phyloP scores from a whole-genome alignment of 2,113 vertebrate species.

The Platichthys stellatus region DNA sequence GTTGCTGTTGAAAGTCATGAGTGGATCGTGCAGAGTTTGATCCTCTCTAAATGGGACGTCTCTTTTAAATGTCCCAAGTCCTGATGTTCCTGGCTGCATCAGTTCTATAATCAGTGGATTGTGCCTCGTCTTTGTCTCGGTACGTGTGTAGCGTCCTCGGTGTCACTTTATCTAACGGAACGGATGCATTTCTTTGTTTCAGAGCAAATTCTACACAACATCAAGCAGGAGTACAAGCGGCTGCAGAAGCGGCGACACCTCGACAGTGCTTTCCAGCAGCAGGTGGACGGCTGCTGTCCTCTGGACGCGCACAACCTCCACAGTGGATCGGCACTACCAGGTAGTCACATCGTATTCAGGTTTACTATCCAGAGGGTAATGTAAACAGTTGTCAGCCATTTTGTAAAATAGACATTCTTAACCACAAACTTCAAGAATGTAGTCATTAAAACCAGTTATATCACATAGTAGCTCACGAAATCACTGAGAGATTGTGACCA shows the following conservation, averaged over 20 bases:
- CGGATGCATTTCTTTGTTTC: slow-evolving; percentile 10
- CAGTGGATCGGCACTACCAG: slow-evolving; percentile 88
- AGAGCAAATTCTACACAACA: slow-evolving; percentile 99
- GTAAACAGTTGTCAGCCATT: too few relatives aligned
- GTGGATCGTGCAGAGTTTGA: too few relatives aligned
- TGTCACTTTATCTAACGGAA: neutral
- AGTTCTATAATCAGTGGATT: too few relatives aligned
- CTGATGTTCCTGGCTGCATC: too few relatives aligned
- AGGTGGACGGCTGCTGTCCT: slow-evolving; percentile 90
- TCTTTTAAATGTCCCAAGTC: too few relatives aligned
- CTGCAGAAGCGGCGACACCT: slow-evolving; percentile 97
- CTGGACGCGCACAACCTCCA: slow-evolving; percentile 88
- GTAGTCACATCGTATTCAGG: slow-evolving; percentile 67
- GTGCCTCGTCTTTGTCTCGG: neutral
- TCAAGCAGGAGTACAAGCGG: slow-evolving; percentile 99
- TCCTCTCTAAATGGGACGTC: too few relatives aligned
- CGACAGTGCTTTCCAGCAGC: slow-evolving; percentile 91
- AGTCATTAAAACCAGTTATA: neutral
- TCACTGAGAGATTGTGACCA: too few relatives aligned
- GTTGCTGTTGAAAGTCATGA: neutral
- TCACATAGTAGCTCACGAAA: neutral
- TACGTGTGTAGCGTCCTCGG: neutral
- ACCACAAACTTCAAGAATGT: neutral
- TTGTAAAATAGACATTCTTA: neutral
- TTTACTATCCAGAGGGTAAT: too few relatives aligned